These are phyloP conservation scores for Beris morrisii DNA, from an alignment of 2,888 invertebrate species.

Conservation along the genomic window DNA sequence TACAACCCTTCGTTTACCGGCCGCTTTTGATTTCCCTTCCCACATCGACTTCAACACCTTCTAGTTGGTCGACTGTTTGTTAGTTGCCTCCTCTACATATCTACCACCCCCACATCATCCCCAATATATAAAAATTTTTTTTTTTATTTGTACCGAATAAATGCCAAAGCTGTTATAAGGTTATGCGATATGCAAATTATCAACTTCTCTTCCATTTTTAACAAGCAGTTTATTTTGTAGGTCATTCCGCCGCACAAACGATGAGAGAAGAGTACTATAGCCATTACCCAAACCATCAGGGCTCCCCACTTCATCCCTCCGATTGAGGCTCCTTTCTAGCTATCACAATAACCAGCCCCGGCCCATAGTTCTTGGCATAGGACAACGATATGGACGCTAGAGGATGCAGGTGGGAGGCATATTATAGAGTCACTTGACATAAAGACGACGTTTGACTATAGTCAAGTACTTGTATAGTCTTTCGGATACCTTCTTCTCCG, in stretches of 20 bases:
- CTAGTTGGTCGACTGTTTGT: not conserved
- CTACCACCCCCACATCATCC: conserved; percentile 5
- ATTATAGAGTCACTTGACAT: conserved; percentile 32
- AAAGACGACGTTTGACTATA: conserved; percentile 33
- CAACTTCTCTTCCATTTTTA: conserved; percentile 37
- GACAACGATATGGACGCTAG: not conserved
- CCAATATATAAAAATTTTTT: conserved; percentile 11
- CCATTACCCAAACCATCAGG: too few species aligned
- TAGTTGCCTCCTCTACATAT: not conserved
- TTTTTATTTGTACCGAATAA: conserved; percentile 34
- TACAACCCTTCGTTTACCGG: too few species aligned
- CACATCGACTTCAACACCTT: conserved; percentile 10
- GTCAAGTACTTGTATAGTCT: conserved; percentile 28
- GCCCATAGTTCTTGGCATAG: conserved; percentile 25
- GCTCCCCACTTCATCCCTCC: too few species aligned
- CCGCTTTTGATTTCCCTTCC: not conserved
- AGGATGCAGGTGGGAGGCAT: not conserved
- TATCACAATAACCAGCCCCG: too few species aligned
- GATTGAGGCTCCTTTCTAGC: too few species aligned
- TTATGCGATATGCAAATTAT: conserved; percentile 40
- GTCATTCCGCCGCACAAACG: conserved; percentile 36
- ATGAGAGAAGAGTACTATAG: conserved; percentile 13
- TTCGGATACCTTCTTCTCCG: not conserved
- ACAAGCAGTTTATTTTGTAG: conserved; percentile 40
- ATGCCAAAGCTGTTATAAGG: conserved; percentile 40